Base-by-base conservation (phyloP, 2,888 invertebrate genomes). In the Clusia tigrina region DNA sequence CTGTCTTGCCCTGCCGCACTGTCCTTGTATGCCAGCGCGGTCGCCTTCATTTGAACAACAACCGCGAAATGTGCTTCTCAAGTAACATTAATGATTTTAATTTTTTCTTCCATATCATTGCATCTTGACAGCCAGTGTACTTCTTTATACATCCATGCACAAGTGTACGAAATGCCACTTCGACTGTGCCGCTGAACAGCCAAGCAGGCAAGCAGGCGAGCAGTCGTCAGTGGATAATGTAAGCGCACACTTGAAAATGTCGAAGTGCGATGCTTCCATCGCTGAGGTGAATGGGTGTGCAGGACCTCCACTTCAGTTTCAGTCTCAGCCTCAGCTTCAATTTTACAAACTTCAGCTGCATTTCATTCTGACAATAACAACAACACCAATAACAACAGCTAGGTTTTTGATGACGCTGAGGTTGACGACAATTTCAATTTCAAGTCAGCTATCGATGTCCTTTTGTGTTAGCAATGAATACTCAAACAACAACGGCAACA, bases 41-140 rank as follows among this genome's bases (percentile, higher is more conserved):
- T n/a, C n/a, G n/a, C n/a, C n/a, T 61, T 48, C 60, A 62, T 54
- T 67, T 60, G 58, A 60, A 60, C 56, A 54, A 18, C 51, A 56
- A 56, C 56, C 59, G 53, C 53, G 53, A 59, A 65, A 46, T 59
- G 65, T 62, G 54, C 60, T 61, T 64, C 54, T 38, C 48, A 23
- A 24, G 15, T 37, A 57, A 48, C 38, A 55, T 65, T 70, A 77
- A 77, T 74, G 78, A 74, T 74, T 74, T 74, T 77, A 74, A 77
- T 74, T 74, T 74, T 74, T n/a, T n/a, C n/a, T n/a, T 74, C 78
- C 74, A 75, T 74, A 74, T 74, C 74, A 74, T 74, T 77, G 74
- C 78, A 74, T 74, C 76, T 70, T 67, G 48, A 9, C 54, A 54
- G 37, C n/a, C n/a, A n/a, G n/a, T 10, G 42, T 42, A 3, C 42